A percentile compares a stretch with the other conserved stretches of the same genome.
phyloP scores from a whole-genome alignment of 2,888 invertebrate species.

The Heliconius sara region DNA sequence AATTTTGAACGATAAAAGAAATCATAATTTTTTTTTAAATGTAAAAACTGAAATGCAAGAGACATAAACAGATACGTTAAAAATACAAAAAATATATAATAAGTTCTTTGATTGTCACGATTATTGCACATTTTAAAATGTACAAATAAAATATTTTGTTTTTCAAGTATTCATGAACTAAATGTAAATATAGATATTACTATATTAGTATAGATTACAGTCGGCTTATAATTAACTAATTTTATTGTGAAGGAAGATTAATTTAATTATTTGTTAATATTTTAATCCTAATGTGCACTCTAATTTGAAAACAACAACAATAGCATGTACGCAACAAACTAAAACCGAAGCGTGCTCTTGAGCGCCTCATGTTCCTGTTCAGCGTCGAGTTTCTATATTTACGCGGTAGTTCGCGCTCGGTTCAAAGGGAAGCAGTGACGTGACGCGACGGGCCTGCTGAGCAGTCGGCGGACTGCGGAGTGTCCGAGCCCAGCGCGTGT shows the following conservation, averaged over 20 bases:
- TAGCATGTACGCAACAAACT: conserved; percentile 50
- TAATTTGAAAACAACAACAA: conserved; percentile 52
- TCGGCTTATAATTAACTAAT: not conserved
- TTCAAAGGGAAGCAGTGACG: conserved; percentile 77
- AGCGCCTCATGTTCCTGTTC: conserved; percentile 75
- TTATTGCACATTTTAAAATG: too few species aligned
- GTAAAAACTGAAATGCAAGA: too few species aligned
- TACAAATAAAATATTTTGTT: too few species aligned
- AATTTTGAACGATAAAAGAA: too few species aligned
- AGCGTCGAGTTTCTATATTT: conserved; percentile 79
- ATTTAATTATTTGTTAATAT: not conserved
- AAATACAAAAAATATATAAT: too few species aligned
- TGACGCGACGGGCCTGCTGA: conserved; percentile 54
- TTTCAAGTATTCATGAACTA: too few species aligned
- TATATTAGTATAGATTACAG: too few species aligned
- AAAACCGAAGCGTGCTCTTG: conserved; percentile 60
- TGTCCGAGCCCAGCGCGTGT: conserved; percentile 51
- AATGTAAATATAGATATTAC: too few species aligned
- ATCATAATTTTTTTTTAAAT: too few species aligned
- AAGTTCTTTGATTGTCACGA: too few species aligned
- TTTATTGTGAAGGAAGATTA: not conserved
- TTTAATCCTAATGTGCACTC: conserved; percentile 12
- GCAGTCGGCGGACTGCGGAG: conserved; percentile 49
- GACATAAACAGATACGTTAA: too few species aligned
- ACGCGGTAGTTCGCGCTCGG: conserved; percentile 74